Base-by-base conservation (phyloP, 2,888 invertebrate genomes). In the Philopedon plagiatum region DNA sequence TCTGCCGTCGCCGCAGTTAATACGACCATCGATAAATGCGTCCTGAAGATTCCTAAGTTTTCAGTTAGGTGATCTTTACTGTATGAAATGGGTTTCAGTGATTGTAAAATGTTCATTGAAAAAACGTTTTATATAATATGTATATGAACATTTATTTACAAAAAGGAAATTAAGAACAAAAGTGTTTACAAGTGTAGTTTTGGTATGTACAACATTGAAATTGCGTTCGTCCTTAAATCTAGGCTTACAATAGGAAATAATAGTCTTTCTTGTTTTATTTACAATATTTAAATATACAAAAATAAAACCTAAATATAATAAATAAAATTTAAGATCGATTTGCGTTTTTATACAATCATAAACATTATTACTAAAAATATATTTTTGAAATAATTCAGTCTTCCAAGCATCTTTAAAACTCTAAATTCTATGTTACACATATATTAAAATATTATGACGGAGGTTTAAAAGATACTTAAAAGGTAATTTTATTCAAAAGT, bases 101-200 rank as follows among this genome's bases (percentile, higher is more conserved):
- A n/a, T n/a, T n/a, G n/a, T n/a, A n/a, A n/a, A n/a, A n/a, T n/a
- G n/a, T n/a, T 13, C 4, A 0, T n/a, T 39, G 39, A 15, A 39
- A n/a, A n/a, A 39, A 39, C 15, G 26, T 26, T 26, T 26, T 5
- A 39, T n/a, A 15, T 5, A 15, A 3, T 15, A 15, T 32, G 64
- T 69, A 65, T 70, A 69, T 73, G 44, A 63, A 75, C 75, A 75
- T 75, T 75, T 75, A 75, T 75, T 75, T 75, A 75, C 75, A 75
- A 70, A 71, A 61, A 58, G 9, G 9, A 49, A 75, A 73, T 62
- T 72, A 64, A 74, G 71, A 75, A 70, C 70, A 67, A 60, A 58
- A 54, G 75, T 75, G 75, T 73, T 73, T 72, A 75, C 44, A 75
- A 75, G 70, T 75, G 73, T 66, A 62, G 37, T 63, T 51, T 34